Base-by-base conservation (phyloP, 2,113 vertebrate species). In the Philantomba maxwellii region DNA sequence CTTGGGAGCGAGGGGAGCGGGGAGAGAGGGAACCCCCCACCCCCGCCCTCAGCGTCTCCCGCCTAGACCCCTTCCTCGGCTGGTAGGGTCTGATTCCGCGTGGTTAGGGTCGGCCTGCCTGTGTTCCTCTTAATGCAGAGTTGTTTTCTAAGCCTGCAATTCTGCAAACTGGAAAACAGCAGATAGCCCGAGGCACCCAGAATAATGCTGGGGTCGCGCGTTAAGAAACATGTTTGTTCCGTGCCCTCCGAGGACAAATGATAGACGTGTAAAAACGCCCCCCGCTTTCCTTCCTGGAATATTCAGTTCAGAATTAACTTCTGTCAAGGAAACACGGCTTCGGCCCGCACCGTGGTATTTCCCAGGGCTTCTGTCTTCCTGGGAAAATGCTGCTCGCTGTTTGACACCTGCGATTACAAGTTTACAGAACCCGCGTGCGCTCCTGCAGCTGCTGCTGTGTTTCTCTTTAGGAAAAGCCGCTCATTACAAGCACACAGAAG, bases 221-320 rank as follows among this genome's bases (percentile, higher is more conserved):
- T 98, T 98, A 97, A 98, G 98, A 98, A 98, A 98, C 98, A 94
- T 97, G 99, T 99, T 99, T 99, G 98, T 98, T 99, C 98, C 97
- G 90, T 98, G 98, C 98, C 98, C 99, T 99, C 98, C 89, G 97
- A 99, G 99, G 98, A 99, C 98, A 98, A 98, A 98, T 98, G 98
- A 98, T 96, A 98, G 98, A 98, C 99, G 97, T 98, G 98, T 98
- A 98, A 98, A 98, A 98, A 98, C 97, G 98, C 98, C 98, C 97
- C 98, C 98, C 97, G 97, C 98, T 98, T 98, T 98, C 96, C 97
- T 98, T 98, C 93, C 97, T 93, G 98, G 97, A 98, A 98, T 98
- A 98, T 98, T 98, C 98, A 98, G 98, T 98, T 99, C 97, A 98
- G 98, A 99, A 98, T 98, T 99, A 99, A 98, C 98, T 99, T 99